Percentiles rank a stretch among this genome's conserved stretches.
Evolutionary conservation across 2,797 vertebrate genomes (phyloP).

Genomic region (Hyperoplus lanceolatus): DNA sequence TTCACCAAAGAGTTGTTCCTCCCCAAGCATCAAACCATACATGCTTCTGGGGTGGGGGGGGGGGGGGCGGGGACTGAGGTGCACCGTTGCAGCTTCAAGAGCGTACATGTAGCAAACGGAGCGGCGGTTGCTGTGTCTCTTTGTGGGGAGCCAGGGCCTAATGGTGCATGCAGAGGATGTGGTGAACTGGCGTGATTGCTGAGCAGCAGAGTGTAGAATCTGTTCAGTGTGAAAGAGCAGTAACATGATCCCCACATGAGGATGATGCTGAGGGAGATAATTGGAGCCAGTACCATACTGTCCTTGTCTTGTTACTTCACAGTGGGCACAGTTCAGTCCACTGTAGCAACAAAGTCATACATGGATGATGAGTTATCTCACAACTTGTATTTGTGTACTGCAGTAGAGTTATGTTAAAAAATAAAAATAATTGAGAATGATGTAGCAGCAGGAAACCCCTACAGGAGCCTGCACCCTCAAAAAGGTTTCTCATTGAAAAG

Average conservation of each 20-base stretch:
- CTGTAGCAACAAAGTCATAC: background rate
- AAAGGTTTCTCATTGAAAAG: conserved; percentile 25
- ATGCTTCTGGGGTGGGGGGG: background rate
- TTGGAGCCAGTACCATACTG: conserved; percentile 26
- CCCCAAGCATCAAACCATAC: background rate
- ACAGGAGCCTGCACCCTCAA: background rate
- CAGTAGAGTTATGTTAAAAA: background rate
- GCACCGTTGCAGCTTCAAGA: conserved; percentile 37
- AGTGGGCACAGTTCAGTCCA: conserved; percentile 12
- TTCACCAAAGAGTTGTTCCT: background rate
- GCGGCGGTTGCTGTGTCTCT: conserved; percentile 28
- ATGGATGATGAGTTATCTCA: background rate
- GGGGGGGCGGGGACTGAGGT: background rate
- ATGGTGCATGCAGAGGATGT: conserved; percentile 69
- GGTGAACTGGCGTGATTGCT: conserved; percentile 62
- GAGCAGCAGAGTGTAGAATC: conserved; percentile 40
- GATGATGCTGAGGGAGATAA: conserved; percentile 46
- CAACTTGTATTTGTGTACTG: background rate
- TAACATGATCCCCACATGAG: conserved; percentile 52
- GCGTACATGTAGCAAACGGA: conserved; percentile 27
- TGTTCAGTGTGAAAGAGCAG: conserved; percentile 47
- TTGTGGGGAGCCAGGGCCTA: conserved; percentile 20
- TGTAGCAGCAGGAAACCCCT: conserved; percentile 8
- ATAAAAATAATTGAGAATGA: background rate
- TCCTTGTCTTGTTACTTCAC: conserved; percentile 19